Base-by-base conservation (phyloP, 2,113 vertebrate species). In the Ranitomeya imitator region DNA sequence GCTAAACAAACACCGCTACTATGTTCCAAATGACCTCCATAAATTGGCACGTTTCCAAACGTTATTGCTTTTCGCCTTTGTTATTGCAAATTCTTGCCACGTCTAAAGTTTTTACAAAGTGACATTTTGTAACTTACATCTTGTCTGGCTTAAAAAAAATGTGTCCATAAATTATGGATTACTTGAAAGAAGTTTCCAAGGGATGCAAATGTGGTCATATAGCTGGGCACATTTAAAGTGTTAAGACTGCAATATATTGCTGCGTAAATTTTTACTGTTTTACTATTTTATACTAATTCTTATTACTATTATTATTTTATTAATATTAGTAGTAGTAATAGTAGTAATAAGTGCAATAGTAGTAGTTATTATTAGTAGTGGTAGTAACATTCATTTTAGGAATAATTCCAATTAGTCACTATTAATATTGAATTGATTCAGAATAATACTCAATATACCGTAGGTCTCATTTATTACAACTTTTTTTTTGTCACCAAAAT, bases 101-200 rank as follows among this genome's bases (percentile, higher is more conserved):
- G 0, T 0, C 31, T 19, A 65, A 77, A 45, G 63, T 51, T 52
- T 81, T 81, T 90, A 76, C 73, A 91, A 83, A 85, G 26, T 86
- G 67, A 67, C 78, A 89, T 69, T 87, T 90, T 90, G 71, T 71
- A 74, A 79, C 86, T 91, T 86, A 59, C 71, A 78, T 14, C 31
- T 16, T 85, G 52, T 54, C 37, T 63, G 79, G 85, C 86, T 76
- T 1, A 21, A 76, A 21, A 76, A 76, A 37, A 76, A 8, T 90
- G 26, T 87, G 86, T 57, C 89, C 87, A 92, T 89, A 92, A 92
- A 93, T 90, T 89, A 69, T 89, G 26, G 54, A 55, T 60, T 74
- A 52, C 82, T 67, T 55, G 59, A 59, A 83, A 60, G 76, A 88
- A 71, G 59, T 37, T 78, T 83, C 67, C 31, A 77, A 21, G 55